phyloP scores from a whole-genome alignment of 2,113 vertebrate genomes.

The Garra rufa region DNA sequence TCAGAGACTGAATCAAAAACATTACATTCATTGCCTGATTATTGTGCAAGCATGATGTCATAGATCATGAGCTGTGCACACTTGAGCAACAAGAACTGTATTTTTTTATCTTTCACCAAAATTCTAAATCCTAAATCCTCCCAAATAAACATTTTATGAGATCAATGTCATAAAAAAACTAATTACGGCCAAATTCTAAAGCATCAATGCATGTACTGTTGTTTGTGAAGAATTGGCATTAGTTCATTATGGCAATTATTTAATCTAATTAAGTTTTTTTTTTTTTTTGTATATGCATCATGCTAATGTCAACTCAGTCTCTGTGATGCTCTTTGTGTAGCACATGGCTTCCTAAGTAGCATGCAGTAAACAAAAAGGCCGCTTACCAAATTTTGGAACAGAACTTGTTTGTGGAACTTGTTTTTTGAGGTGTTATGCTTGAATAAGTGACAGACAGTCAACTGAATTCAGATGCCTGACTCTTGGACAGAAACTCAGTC shows the following conservation, averaged over 20 bases:
- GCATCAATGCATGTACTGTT: neutral
- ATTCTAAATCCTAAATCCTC: neutral
- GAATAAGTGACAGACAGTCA: neutral
- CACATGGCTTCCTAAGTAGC: neutral
- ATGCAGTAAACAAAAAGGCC: neutral
- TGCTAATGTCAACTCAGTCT: neutral
- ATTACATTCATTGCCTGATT: neutral
- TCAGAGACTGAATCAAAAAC: neutral
- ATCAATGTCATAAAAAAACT: neutral
- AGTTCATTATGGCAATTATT: no score
- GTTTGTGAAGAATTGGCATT: neutral
- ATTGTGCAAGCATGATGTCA: neutral
- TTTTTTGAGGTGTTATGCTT: neutral
- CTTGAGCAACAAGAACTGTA: slow-evolving; percentile 1
- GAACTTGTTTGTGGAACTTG: neutral
- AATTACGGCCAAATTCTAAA: neutral
- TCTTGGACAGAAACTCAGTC: slow-evolving; percentile 28
- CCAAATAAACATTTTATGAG: neutral
- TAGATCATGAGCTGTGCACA: neutral
- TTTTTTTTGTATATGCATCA: neutral
- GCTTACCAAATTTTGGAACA: neutral
- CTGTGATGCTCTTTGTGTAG: neutral
- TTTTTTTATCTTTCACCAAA: neutral
- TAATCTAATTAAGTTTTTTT: no score
- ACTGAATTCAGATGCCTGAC: neutral